Conservation (phyloP, 2,797 vertebrate genomes). For the Esox masquinongy region DNA sequence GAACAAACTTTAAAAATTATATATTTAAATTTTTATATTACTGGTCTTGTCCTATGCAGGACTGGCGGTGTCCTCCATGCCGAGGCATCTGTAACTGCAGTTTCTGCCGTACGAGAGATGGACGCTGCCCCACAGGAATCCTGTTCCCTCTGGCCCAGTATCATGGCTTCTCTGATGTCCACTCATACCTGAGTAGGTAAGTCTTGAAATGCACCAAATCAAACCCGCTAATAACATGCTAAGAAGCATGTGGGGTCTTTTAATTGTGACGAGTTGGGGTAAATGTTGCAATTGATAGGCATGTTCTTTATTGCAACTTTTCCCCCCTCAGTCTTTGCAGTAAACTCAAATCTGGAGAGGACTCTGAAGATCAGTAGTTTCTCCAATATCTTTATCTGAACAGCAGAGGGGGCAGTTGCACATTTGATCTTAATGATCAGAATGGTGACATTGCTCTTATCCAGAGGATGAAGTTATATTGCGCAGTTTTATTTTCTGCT, state of each 20-base stretch:
- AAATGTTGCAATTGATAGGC: too few relatives aligned
- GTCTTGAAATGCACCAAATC: background rate
- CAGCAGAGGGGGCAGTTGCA: constrained; percentile 27
- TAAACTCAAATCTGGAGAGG: constrained; percentile 60
- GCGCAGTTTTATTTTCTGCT: background rate
- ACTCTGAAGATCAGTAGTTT: constrained; percentile 37
- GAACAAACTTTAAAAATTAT: too few relatives aligned
- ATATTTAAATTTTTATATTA: background rate
- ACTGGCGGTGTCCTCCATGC: constrained; percentile 78
- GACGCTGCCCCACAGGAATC: constrained; percentile 77
- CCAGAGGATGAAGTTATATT: background rate
- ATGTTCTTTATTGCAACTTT: background rate
- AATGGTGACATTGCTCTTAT: background rate
- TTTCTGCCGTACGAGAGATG: constrained; percentile 77
- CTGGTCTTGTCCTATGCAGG: constrained; percentile 44
- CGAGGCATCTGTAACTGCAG: constrained; percentile 82
- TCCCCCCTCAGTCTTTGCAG: constrained; percentile 59
- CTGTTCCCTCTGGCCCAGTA: constrained; percentile 77
- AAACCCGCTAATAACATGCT: too few relatives aligned
- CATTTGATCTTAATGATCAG: background rate
- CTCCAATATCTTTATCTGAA: background rate
- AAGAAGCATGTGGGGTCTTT: background rate
- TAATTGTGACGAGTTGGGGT: background rate
- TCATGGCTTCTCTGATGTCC: constrained; percentile 77
- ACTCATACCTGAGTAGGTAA: constrained; percentile 68